These are phyloP conservation scores for Lasiurus cinereus DNA, from an alignment of 2,113 vertebrate species.

Conservation along the genomic window DNA sequence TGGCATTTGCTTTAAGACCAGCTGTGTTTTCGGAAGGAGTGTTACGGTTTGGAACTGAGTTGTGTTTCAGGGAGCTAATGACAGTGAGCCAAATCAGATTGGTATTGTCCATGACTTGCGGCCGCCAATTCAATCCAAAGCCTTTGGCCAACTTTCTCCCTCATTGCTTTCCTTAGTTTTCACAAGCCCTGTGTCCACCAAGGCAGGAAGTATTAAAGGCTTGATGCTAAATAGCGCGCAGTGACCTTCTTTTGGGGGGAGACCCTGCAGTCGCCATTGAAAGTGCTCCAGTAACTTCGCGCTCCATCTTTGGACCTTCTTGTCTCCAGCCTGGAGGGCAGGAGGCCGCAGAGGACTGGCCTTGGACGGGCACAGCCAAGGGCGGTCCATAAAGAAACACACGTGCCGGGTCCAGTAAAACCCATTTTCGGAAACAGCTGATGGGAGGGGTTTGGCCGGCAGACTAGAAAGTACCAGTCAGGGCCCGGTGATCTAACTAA, in stretches of 20 bases:
- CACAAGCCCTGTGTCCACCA: background rate
- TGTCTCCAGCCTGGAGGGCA: conserved; percentile 66
- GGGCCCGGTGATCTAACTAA: background rate
- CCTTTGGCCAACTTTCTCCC: background rate
- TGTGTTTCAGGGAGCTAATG: conserved; percentile 6
- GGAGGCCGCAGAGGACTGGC: conserved; percentile 71
- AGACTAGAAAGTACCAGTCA: background rate
- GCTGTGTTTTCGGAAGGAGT: background rate
- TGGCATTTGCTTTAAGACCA: conserved; percentile 20
- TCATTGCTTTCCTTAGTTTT: background rate
- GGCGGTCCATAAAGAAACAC: background rate
- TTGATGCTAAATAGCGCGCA: background rate
- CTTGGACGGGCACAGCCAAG: conserved; percentile 67
- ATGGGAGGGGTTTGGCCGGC: background rate
- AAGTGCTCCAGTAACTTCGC: conserved; percentile 32
- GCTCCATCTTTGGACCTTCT: conserved; percentile 73
- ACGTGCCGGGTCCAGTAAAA: background rate
- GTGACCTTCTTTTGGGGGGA: background rate
- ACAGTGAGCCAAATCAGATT: background rate
- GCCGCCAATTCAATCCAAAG: background rate
- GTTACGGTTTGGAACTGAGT: background rate
- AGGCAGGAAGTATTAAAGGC: background rate
- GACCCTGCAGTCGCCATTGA: background rate
- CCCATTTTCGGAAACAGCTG: background rate
- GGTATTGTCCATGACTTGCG: background rate